These are phyloP conservation scores for Harpagifer antarcticus DNA, from an alignment of 2,797 vertebrate genomes.

Conservation along the genomic window DNA sequence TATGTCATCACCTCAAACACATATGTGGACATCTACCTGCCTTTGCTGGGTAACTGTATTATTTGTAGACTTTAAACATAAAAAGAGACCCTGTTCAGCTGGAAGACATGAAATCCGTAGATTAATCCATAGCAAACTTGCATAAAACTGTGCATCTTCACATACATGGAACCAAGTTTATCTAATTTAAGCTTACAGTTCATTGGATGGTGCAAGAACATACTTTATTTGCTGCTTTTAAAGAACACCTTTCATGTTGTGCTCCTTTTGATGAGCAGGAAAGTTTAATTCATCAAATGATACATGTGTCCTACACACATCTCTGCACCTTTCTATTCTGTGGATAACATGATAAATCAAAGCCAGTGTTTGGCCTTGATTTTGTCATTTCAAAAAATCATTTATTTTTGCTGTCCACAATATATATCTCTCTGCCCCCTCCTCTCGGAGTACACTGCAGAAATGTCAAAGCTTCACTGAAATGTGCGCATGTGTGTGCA, in stretches of 20 bases:
- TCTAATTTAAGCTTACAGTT: not conserved
- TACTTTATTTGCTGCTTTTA: slow-evolving; percentile 8
- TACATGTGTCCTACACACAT: slow-evolving; percentile 38
- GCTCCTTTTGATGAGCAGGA: slow-evolving; percentile 36
- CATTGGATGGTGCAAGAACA: not conserved
- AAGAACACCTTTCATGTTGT: slow-evolving; percentile 24
- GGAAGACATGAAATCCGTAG: not conserved
- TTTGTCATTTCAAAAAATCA: slow-evolving; percentile 53
- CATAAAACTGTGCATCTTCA: not conserved
- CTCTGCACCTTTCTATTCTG: slow-evolving; percentile 34
- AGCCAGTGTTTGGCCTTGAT: slow-evolving; percentile 73
- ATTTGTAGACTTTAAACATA: slow-evolving; percentile 6
- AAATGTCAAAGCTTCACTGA: slow-evolving; percentile 47
- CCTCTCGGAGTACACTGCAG: slow-evolving; percentile 36
- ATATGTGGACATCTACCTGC: slow-evolving; percentile 8
- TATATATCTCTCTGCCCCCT: slow-evolving; percentile 27
- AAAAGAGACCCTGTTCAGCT: slow-evolving; percentile 5
- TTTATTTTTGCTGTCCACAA: slow-evolving; percentile 37
- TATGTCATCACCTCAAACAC: slow-evolving; percentile 19
- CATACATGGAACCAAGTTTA: not conserved
- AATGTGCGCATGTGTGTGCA: slow-evolving; percentile 14
- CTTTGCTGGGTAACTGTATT: slow-evolving; percentile 19
- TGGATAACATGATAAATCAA: slow-evolving; percentile 56
- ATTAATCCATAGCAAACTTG: slow-evolving; percentile 5
- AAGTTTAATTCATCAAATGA: slow-evolving; percentile 36